Percentiles rank a stretch among this genome's conserved stretches.
Evolutionary conservation across 2,888 invertebrate genomes (phyloP).

Genomic region (Stenodema calcarata): DNA sequence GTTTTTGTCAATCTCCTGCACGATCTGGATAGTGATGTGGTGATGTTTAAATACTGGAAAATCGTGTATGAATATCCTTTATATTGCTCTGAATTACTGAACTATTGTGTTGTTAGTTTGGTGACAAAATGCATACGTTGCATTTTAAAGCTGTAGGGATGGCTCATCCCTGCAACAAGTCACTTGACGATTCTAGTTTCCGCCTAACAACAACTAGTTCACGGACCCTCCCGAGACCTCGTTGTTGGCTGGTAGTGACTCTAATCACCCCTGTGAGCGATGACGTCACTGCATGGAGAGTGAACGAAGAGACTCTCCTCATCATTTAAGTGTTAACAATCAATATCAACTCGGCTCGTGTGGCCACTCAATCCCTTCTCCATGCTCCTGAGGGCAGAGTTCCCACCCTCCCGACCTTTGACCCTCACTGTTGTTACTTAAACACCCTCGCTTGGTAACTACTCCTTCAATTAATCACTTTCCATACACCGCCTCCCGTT

Average conservation of each 20-base stretch:
- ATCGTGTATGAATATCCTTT: no score
- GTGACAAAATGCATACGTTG: no score
- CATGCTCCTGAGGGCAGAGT: constrained; percentile 1
- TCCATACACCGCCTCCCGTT: not conserved
- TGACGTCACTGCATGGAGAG: not conserved
- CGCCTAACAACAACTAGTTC: not conserved
- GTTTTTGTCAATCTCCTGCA: no score
- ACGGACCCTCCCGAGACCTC: not conserved
- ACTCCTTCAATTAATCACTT: constrained; percentile 3
- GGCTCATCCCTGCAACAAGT: not conserved
- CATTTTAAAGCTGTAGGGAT: not conserved
- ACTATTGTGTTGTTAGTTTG: no score
- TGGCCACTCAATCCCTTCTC: not conserved
- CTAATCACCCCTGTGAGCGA: not conserved
- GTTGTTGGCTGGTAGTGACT: not conserved
- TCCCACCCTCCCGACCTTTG: constrained; percentile 14
- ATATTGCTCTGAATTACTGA: no score
- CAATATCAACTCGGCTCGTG: constrained; percentile 20
- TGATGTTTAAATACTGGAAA: no score
- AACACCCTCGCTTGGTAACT: constrained; percentile 18
- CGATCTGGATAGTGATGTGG: no score
- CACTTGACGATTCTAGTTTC: not conserved
- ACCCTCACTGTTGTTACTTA: not conserved
- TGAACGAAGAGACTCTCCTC: not conserved
- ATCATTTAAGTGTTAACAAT: constrained; percentile 26